phyloP scores from a whole-genome alignment of 2,888 invertebrate species.

The Diaphora mendica region DNA sequence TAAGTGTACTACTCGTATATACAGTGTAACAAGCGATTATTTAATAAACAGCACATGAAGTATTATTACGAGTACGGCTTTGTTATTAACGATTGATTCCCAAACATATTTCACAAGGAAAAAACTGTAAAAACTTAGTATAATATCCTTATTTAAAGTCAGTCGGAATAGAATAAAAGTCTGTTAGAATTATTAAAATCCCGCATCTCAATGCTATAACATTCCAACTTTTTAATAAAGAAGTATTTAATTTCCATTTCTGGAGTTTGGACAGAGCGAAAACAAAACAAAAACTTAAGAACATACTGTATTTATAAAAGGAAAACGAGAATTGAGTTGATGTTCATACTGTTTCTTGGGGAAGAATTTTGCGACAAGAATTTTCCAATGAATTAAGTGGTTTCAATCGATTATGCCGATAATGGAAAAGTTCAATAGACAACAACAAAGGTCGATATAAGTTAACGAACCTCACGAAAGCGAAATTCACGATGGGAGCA shows the following conservation, averaged over 20 bases:
- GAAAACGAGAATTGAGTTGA: constrained; percentile 66
- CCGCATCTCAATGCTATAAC: constrained; percentile 66
- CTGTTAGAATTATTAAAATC: constrained; percentile 75
- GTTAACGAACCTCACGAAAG: constrained; percentile 84
- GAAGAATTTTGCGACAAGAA: constrained; percentile 68
- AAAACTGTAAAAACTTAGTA: constrained; percentile 40
- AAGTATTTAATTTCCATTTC: constrained; percentile 79
- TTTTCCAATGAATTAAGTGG: constrained; percentile 81
- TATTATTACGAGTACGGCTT: constrained; percentile 29
- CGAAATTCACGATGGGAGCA: constrained; percentile 80
- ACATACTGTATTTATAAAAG: constrained; percentile 73
- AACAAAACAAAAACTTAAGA: constrained; percentile 70
- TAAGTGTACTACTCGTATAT: constrained; percentile 33
- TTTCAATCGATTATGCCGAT: constrained; percentile 81
- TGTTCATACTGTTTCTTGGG: constrained; percentile 66
- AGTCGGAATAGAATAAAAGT: constrained; percentile 56
- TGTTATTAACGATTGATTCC: constrained; percentile 22
- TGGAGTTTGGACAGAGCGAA: constrained; percentile 59
- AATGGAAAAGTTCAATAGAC: constrained; percentile 85
- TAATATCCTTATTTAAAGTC: constrained; percentile 42
- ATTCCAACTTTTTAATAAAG: constrained; percentile 79
- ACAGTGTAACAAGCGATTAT: constrained; percentile 11
- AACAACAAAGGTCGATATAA: constrained; percentile 84
- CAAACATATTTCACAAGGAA: constrained; percentile 34
- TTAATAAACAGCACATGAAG: constrained; percentile 42